Conservation (phyloP, 92 coral and sea anemone genomes). For the Meandrina meandrites region DNA sequence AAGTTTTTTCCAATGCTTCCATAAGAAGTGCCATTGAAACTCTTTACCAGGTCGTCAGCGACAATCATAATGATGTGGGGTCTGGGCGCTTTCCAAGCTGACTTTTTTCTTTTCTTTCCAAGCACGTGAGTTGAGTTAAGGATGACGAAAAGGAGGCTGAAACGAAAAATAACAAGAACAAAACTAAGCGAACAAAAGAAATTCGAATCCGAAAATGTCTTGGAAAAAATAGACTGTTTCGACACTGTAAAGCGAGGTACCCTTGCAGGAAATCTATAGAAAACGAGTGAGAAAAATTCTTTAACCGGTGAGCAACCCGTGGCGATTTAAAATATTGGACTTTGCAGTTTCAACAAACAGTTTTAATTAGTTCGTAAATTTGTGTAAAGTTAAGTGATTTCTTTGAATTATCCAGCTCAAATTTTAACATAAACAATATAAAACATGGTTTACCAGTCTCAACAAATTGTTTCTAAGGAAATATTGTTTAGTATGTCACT, state of each 20-base stretch:
- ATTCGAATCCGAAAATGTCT: not conserved
- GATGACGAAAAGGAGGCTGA: slow-evolving; percentile 14
- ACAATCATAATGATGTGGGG: slow-evolving; percentile 95
- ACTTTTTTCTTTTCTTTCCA: slow-evolving; percentile 24
- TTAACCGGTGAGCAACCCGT: too few relatives aligned
- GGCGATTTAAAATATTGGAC: too few relatives aligned
- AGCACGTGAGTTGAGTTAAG: slow-evolving; percentile 20
- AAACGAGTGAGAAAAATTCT: too few relatives aligned
- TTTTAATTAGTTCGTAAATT: too few relatives aligned
- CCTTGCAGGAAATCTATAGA: too few relatives aligned
- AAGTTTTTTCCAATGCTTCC: too few relatives aligned
- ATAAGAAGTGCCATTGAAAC: not conserved
- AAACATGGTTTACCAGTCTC: not conserved
- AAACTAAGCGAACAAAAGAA: not conserved
- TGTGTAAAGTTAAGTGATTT: too few relatives aligned
- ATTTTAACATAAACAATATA: too few relatives aligned
- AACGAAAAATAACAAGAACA: not conserved
- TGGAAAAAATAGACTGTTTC: not conserved
- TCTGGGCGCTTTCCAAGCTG: slow-evolving; percentile 42
- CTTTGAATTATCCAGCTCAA: too few relatives aligned
- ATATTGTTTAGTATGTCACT: not conserved
- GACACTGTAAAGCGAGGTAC: too few relatives aligned
- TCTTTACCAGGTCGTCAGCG: slow-evolving; percentile 91
- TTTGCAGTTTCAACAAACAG: too few relatives aligned
- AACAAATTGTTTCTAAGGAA: not conserved